phyloP scores from a whole-genome alignment of 2,888 invertebrate genomes.

The Eugnorisma glareosa region DNA sequence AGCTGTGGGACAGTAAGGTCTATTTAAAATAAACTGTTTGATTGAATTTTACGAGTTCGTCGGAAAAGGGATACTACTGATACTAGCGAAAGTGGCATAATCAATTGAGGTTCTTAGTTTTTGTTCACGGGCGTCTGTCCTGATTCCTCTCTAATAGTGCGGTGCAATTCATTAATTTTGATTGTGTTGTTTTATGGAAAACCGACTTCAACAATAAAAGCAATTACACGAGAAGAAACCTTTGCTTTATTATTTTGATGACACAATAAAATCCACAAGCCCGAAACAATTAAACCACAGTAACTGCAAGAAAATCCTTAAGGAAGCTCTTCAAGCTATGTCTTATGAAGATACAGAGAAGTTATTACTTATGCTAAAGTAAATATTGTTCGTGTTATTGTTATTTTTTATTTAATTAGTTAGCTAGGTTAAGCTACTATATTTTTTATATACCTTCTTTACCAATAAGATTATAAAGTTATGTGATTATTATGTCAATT shows the following conservation, averaged over 20 bases:
- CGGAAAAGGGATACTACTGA: neutral
- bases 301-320: too few relatives aligned
- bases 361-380: too few relatives aligned
- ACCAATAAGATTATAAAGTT: too few relatives aligned
- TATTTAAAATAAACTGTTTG: neutral
- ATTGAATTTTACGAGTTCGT: neutral
- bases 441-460: too few relatives aligned
- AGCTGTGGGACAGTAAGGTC: neutral
- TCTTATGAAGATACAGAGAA: too few relatives aligned
- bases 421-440: too few relatives aligned
- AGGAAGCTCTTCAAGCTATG: too few relatives aligned
- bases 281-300: too few relatives aligned
- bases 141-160: neutral
- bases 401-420: too few relatives aligned
- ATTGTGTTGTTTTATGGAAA: neutral
- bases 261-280: neutral
- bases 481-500: too few relatives aligned
- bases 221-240: neutral
- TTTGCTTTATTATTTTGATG: neutral
- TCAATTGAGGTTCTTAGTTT: neutral
- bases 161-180: neutral
- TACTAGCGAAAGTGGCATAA: neutral
- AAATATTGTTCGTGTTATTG: too few relatives aligned
- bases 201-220: too few relatives aligned
- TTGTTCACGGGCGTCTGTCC: neutral